phyloP scores from a whole-genome alignment of 2,113 vertebrate genomes.

The Cinclus cinclus region DNA sequence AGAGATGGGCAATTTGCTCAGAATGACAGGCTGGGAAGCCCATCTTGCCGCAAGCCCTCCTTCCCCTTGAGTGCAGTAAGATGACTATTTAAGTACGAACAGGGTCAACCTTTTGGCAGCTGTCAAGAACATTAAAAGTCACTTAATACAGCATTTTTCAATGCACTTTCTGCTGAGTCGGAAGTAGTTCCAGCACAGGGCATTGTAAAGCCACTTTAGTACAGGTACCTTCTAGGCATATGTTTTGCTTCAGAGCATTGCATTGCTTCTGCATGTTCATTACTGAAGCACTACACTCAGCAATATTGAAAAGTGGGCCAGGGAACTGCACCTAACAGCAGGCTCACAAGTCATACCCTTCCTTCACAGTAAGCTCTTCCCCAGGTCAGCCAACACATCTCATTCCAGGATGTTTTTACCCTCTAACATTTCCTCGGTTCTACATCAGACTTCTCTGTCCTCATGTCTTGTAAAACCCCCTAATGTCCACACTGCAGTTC shows the following conservation, averaged over 20 bases:
- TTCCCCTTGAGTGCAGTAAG: not conserved
- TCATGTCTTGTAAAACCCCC: not conserved
- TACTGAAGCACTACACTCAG: not conserved
- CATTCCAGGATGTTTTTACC: not conserved
- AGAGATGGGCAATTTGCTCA: not conserved
- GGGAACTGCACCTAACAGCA: not conserved
- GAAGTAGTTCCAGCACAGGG: not conserved
- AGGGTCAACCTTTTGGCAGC: not conserved
- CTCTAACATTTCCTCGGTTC: not conserved
- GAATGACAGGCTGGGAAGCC: not conserved
- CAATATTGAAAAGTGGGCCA: not conserved
- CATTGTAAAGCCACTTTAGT: not conserved
- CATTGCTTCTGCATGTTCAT: fast-evolving
- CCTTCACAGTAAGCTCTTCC: not conserved
- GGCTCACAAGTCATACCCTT: not conserved
- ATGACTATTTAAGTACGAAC: not conserved
- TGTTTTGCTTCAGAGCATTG: not conserved
- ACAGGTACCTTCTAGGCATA: not conserved
- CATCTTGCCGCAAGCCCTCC: not conserved
- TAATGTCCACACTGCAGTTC: not conserved
- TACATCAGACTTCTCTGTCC: not conserved
- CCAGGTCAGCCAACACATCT: not conserved
- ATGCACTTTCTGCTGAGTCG: not conserved
- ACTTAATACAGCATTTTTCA: not conserved
- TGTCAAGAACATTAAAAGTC: not conserved